Base-by-base conservation (phyloP, 2,888 invertebrate species). In the Ramazzottius varieornatus region DNA sequence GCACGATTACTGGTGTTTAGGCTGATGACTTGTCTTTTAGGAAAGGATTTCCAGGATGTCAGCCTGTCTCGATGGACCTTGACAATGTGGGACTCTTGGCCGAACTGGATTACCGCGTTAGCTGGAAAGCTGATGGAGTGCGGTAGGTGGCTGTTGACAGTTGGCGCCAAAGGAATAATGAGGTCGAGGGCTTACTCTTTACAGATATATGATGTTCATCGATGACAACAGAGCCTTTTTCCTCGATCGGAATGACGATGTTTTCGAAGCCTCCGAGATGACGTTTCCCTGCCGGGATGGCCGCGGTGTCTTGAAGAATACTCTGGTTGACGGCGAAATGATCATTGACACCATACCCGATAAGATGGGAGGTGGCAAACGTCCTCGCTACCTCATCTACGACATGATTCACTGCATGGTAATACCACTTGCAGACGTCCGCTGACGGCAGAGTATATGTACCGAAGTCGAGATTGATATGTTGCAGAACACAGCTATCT, bases 61-160 rank as follows among this genome's bases (percentile, higher is more conserved):
- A 99, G 73, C 98, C 98, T 0, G 92, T 99, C 0, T 94, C 94
- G 0, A 92, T 99, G 92, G 87, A 89, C 72, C 77, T 79, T 1
- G 73, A 80, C 0, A 99, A 99, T 75, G 79, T 98, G 64, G 75
- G 76, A 65, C 80, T 85, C 16, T 77, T 99, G 1, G 80, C 82
- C 33, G 77, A 84, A 69, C 87, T 87, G 73, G 87, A 88, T 0
- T 99, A 98, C 73, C 83, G 85, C 74, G 94, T 98, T 1, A 96
- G 94, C 1, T 99, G 98, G 98, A 99, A 99, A 75, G 98, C 98
- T 13, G 98, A 99, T 76, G 98, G 98, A 46, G 88, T 86, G 34
- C 84, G 90, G 85, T 87, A 74, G 73, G 69, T 40, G 20, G n/a
- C n/a, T n/a, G n/a, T n/a, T n/a, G n/a, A n/a, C n/a, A n/a, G n/a